Base-by-base conservation (phyloP, 2,797 vertebrate species). In the Semaprochilodus insignis region DNA sequence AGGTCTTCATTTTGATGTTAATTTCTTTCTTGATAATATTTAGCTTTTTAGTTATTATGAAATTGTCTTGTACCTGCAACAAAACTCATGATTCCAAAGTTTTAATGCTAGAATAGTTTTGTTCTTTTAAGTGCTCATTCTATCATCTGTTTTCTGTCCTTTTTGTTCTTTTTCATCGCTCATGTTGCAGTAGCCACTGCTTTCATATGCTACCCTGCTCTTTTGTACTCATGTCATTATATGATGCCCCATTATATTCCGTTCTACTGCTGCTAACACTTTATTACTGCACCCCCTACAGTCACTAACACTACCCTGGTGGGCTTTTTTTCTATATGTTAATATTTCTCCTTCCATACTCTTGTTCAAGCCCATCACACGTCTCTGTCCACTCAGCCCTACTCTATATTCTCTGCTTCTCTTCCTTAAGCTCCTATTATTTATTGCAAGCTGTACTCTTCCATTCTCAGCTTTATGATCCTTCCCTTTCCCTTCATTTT, bases 361-460 rank as follows among this genome's bases (percentile, higher is more conserved):
- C 55, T 57, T 48, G 11, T 55, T 78, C 52, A 66, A 78, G 34
- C 70, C 60, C 69, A 82, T 82, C 67, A 51, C 69, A 51, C 52
- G 16, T 72, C 75, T 78, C 36, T 69, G 21, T 82, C 34, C 44
- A 21, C 65, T 77, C 74, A 52, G 81, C 74, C 40, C 1, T 73
- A 55, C 75, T 66, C 23, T 78, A 19, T 83, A 57, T 78, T 72
- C 66, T 54, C 27, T 5, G 51, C 14, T 4, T 44, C 65, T 27
- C 73, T 34, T 73, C 27, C 79, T 84, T 80, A 71, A 67, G 51
- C 27, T 36, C 21, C 76, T 76, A 34, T 66, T 82, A 84, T 82
- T 74, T 70, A 87, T 57, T 57, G 55, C 63, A 54, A 19, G 6
- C 25, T 55, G 60, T 70, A 52, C 67, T 80, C 72, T 79, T 57